These are phyloP conservation scores for Ceyx margarethae DNA, from an alignment of 2,113 vertebrate genomes.

Conservation along the genomic window DNA sequence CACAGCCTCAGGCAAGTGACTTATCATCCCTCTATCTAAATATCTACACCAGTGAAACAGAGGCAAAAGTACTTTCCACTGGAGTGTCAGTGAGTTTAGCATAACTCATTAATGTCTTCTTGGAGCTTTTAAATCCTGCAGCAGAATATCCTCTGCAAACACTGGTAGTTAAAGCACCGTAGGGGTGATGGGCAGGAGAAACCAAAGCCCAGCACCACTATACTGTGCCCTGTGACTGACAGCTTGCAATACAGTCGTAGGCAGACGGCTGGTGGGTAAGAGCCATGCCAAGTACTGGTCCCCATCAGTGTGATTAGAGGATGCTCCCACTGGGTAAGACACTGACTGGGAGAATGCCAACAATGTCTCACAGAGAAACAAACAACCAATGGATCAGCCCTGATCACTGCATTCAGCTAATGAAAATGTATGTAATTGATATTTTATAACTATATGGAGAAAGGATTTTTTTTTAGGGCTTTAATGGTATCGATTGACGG, in stretches of 20 bases:
- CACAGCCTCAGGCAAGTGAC: conserved; percentile 42
- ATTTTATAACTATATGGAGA: conserved; percentile 77
- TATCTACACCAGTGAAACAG: neutral
- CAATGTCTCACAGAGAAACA: conserved; percentile 57
- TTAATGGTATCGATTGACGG: conserved; percentile 74
- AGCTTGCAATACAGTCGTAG: accelerated
- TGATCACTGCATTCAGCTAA: conserved; percentile 74
- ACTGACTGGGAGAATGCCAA: conserved; percentile 48
- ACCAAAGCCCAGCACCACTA: neutral
- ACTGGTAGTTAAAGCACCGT: neutral
- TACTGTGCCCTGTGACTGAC: neutral
- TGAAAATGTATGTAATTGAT: conserved; percentile 80
- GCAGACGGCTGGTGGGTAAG: neutral
- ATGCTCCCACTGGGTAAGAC: conserved; percentile 23
- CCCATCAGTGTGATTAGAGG: neutral
- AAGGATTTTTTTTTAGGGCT: conserved; percentile 56
- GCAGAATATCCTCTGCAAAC: neutral
- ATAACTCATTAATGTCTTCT: conserved; percentile 31
- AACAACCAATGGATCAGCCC: conserved; percentile 57
- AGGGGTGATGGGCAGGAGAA: neutral
- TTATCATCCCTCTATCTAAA: conserved; percentile 53
- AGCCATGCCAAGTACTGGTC: accelerated
- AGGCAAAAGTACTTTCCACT: conserved; percentile 23
- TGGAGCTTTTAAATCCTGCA: conserved; percentile 5
- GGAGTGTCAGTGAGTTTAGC: conserved; percentile 29